phyloP scores from a whole-genome alignment of 2,888 invertebrate genomes.

The Enchytraeus crypticus region DNA sequence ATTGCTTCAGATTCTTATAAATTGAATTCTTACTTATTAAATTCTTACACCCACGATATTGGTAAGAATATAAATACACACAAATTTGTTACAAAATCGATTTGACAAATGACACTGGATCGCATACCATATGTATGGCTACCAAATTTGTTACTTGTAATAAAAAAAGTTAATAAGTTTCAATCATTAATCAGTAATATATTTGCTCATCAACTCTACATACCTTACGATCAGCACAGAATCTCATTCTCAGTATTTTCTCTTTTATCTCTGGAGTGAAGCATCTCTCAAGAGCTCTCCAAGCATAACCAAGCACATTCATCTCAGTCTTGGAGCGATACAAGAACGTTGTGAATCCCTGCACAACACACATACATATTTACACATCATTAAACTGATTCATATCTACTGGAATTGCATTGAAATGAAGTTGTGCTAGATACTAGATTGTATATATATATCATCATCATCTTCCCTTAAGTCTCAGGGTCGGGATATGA shows the following conservation, averaged over 20 bases:
- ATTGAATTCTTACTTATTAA: too few species aligned
- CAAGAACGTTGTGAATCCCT: slow-evolving; percentile 35
- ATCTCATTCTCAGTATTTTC: slow-evolving; percentile 15
- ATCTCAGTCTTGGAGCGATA: slow-evolving; percentile 32
- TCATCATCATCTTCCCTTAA: background rate
- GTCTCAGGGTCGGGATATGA: too few species aligned
- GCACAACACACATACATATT: slow-evolving; percentile 6
- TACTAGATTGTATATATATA: background rate
- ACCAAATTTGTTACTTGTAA: background rate
- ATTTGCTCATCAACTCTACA: too few species aligned
- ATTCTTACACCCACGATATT: too few species aligned
- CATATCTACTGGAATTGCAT: too few species aligned
- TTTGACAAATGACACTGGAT: too few species aligned
- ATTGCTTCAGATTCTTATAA: too few species aligned
- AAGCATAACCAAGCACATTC: slow-evolving; percentile 30
- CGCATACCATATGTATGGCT: too few species aligned
- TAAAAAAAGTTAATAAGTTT: background rate
- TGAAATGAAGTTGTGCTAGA: background rate
- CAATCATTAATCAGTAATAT: background rate
- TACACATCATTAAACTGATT: too few species aligned
- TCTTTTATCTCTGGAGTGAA: slow-evolving; percentile 29
- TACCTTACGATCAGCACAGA: slow-evolving; percentile 11
- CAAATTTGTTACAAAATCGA: too few species aligned
- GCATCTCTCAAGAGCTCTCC: slow-evolving; percentile 30
- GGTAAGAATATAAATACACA: too few species aligned